Conservation (phyloP, 2,888 invertebrate genomes). For the Tenthredo scrophulariae region DNA sequence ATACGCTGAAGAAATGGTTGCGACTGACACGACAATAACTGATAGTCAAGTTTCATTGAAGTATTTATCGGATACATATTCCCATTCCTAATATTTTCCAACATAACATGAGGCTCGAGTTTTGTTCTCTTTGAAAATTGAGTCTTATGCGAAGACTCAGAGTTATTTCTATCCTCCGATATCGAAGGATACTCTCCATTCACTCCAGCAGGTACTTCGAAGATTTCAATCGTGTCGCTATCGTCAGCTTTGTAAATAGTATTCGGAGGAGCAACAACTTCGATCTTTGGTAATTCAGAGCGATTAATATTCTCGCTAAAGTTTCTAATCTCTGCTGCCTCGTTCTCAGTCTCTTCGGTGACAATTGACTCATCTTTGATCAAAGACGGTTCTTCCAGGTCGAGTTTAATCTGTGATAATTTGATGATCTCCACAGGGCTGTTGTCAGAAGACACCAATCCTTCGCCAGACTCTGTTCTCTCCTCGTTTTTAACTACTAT, state of each 20-base stretch:
- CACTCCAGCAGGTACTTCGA: slow-evolving; percentile 66
- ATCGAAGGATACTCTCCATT: slow-evolving; percentile 63
- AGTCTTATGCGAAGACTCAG: slow-evolving; percentile 80
- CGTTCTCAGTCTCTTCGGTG: slow-evolving; percentile 52
- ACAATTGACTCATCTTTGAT: slow-evolving; percentile 59
- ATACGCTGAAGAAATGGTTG: slow-evolving; percentile 90
- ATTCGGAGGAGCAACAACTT: slow-evolving; percentile 67
- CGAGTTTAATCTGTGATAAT: slow-evolving; percentile 73
- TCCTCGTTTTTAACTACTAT: slow-evolving; percentile 61
- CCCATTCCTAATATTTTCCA: slow-evolving; percentile 84
- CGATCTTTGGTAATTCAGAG: slow-evolving; percentile 57
- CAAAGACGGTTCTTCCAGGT: slow-evolving; percentile 67
- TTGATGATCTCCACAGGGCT: slow-evolving; percentile 67
- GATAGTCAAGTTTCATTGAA: slow-evolving; percentile 83
- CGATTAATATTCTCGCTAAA: slow-evolving; percentile 45
- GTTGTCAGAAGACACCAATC: slow-evolving; percentile 55
- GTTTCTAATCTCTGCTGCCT: slow-evolving; percentile 25
- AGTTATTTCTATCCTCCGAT: slow-evolving; percentile 62
- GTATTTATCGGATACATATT: slow-evolving; percentile 83
- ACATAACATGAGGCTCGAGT: slow-evolving; percentile 87
- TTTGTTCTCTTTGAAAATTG: slow-evolving; percentile 80
- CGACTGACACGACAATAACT: slow-evolving; percentile 88
- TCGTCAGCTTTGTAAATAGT: slow-evolving; percentile 70
- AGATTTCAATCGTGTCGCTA: slow-evolving; percentile 63
- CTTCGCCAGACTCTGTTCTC: slow-evolving; percentile 55